Base-by-base conservation (phyloP, 2,113 vertebrate genomes). In the Microtus montanus region DNA sequence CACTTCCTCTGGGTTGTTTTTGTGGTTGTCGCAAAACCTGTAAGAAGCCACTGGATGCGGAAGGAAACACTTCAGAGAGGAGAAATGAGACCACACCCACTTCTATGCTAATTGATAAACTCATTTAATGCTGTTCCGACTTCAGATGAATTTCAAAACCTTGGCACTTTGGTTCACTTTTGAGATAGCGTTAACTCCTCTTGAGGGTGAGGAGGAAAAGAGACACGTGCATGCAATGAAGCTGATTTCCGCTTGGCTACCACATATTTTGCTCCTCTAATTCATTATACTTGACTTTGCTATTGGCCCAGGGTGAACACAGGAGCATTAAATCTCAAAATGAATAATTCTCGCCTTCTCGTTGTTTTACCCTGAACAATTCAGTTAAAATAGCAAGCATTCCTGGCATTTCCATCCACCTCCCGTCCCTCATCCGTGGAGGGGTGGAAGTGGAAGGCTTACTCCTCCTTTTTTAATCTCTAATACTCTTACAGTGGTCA, bases 401-500 rank as follows among this genome's bases (percentile, higher is more conserved):
- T 83, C 95, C 88, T 77, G 89, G 86, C 47, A 80, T 77, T 82
- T 96, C 70, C 54, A 68, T 89, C 83, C 93, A 30, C 71, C 17
- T 90, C 41, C 70, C 17, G 28, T 64, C n/a, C 80, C 10, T 88
- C 93, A 92, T 64, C 61, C 84, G 61, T 82, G 30, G 52, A 66
- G 2, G 9, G 54, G 17, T 0, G 33, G 68, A 33, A 49, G 44
- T 2, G 41, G 38, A 15, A 26, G 64, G 35, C 86, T 87, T 83
- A 44, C 52, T 68, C 93, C 52, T 97, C 93, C 97, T 87, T 97
- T 97, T 98, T 98, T 97, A 97, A 85, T 96, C 95, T 93, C 63
- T 86, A 92, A 83, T 79, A 92, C 35, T 95, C 94, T 90, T 49
- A 92, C 82, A 75, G 68, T 89, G 68, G 90, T 97, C 93, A 90